Evolutionary conservation across 2,888 invertebrate species (phyloP), one percentile per base, ranked within the genome.

Genomic region (Teleogryllus oceanicus): DNA sequence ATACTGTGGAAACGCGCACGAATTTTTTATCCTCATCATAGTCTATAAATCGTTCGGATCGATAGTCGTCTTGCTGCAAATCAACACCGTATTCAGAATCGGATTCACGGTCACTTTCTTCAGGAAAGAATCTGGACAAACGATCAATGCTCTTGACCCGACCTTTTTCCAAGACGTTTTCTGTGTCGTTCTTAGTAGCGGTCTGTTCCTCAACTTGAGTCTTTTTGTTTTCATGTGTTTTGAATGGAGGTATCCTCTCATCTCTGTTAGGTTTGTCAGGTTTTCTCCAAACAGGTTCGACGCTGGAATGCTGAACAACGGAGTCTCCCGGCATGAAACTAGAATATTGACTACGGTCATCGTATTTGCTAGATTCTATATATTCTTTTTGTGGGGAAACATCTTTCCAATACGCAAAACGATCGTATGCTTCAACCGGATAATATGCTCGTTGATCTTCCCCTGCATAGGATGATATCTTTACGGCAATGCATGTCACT

Each of bases 191-290:
- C 62, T 62, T 62, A 62, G 13, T 10, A 37, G 8, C 37, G 13
- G 62, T 16, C 13, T 13, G n/a, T 62, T 62, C 62, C n/a, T 18
- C 62, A 62, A 62, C 13, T 62, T 13, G 62, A 62, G 62, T 62
- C 62, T 62, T 62, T 62, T 62, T 62, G n/a, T 62, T 62, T 62
- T 62, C 62, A n/a, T 62, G n/a, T 62, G 62, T 18, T n/a, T 62
- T 62, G 62, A 62, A 62, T 62, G 62, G 62, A 4, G n/a, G 62
- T 62, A 62, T n/a, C 62, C 62, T n/a, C 3, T 62, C 62, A n/a
- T 62, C n/a, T 8, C 62, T 62, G 62, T 62, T 13, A 62, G 62
- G 62, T 62, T 62, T 62, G n/a, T 62, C 62, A 13, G 62, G 62
- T 62, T 62, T 62, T 62, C 62, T 62, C 62, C 62, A 62, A 62